Conservation (phyloP, 2,888 invertebrate genomes). For the Caenorhabditis sulstoni region DNA sequence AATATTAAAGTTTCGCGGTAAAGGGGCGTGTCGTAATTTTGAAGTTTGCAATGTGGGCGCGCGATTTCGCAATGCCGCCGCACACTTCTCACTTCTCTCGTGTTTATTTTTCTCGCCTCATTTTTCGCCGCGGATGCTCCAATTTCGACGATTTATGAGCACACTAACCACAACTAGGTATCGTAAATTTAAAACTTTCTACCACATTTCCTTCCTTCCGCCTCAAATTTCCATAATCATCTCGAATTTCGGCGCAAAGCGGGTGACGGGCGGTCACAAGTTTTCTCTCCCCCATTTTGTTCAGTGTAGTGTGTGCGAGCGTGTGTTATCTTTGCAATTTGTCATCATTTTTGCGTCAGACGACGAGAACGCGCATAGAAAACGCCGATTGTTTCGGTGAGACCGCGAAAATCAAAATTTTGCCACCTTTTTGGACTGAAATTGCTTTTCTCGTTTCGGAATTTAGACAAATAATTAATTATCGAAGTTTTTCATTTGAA, state of each 20-base stretch:
- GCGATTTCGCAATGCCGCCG: constrained; percentile 13
- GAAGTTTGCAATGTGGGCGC: constrained; percentile 18
- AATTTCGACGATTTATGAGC: constrained; percentile 40
- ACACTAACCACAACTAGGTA: constrained; percentile 48
- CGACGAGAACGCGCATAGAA: background rate
- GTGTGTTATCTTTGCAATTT: constrained; percentile 49
- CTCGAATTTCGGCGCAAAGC: constrained; percentile 39
- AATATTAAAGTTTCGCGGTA: constrained; percentile 23
- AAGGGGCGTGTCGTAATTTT: constrained; percentile 14
- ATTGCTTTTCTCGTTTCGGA: too few relatives aligned
- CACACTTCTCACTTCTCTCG: constrained; percentile 1
- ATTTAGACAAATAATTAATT: too few relatives aligned
- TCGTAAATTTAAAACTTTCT: constrained; percentile 18
- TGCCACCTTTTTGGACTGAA: too few relatives aligned
- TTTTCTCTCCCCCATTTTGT: background rate
- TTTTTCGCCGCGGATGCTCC: constrained; percentile 32
- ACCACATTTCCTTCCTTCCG: background rate
- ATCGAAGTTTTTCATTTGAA: background rate
- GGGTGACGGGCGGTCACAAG: constrained; percentile 49
- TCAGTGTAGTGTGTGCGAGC: constrained; percentile 4
- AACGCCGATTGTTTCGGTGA: too few relatives aligned
- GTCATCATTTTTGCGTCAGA: constrained; percentile 59
- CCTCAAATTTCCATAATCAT: constrained; percentile 42
- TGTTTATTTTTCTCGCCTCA: background rate
- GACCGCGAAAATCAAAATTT: background rate